phyloP scores from a whole-genome alignment of 2,888 invertebrate species.

The Leucophenga maculata region DNA sequence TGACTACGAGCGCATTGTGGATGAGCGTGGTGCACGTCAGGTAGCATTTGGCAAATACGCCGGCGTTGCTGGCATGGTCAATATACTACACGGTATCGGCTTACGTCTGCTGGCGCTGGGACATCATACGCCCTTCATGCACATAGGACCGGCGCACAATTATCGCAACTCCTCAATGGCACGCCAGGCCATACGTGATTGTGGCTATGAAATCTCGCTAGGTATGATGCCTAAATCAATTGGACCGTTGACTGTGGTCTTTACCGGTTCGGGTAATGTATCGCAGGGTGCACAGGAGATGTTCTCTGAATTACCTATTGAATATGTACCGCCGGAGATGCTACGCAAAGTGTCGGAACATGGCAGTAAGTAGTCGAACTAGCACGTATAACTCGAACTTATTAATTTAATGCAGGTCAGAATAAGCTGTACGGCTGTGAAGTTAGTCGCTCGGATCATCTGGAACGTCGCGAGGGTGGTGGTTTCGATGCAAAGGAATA shows the following conservation, averaged over 20 bases:
- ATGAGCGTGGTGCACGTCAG: constrained; percentile 88
- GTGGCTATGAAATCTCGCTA: constrained; percentile 98
- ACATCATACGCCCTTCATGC: constrained; percentile 99
- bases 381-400: no score
- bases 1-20: constrained; percentile 97
- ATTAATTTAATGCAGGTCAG: constrained; percentile 76
- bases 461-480: constrained; percentile 93
- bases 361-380: constrained; percentile 83
- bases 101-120: constrained; percentile 91
- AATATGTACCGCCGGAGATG: constrained; percentile 96
- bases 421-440: constrained; percentile 98
- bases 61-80: constrained; percentile 98
- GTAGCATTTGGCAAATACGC: constrained; percentile 99
- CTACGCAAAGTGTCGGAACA: constrained; percentile 96
- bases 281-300: constrained; percentile 94
- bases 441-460: constrained; percentile 92
- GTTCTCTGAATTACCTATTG: constrained; percentile 96
- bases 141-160: constrained; percentile 98
- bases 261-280: constrained; percentile 98
- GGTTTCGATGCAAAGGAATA: constrained; percentile 91
- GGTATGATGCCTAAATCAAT: constrained; percentile 97
- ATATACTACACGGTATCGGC: constrained; percentile 97
- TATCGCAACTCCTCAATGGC: constrained; percentile 99
- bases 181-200: constrained; percentile 95
- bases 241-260: constrained; percentile 97